Percentiles rank a stretch among this genome's conserved stretches.
phyloP scores from a whole-genome alignment of 2,888 invertebrate species.

The Drosophila melanosoma region DNA sequence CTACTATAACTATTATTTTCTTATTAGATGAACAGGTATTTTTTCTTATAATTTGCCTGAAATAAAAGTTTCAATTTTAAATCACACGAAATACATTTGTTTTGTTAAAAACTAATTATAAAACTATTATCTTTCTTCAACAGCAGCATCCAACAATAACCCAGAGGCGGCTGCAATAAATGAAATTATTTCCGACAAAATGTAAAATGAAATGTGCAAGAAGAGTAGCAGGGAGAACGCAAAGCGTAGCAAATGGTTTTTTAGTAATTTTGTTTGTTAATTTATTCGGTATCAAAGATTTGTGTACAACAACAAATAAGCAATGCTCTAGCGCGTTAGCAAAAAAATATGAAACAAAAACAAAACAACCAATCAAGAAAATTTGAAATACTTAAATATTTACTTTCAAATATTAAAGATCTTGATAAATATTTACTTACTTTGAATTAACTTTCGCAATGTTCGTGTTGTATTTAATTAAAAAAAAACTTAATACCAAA shows the following conservation, averaged over 20 bases:
- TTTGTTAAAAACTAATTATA: not conserved
- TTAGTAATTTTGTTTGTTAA: conserved; percentile 68
- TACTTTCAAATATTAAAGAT: conserved; percentile 18
- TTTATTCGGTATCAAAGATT: conserved; percentile 71
- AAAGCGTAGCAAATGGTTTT: conserved; percentile 65
- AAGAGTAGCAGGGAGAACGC: conserved; percentile 45
- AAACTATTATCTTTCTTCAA: conserved; percentile 34
- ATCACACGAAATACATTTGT: conserved; percentile 8
- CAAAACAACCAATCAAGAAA: conserved; percentile 33
- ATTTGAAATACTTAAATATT: conserved; percentile 35
- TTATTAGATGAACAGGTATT: conserved; percentile 38
- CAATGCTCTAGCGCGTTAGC: conserved; percentile 70
- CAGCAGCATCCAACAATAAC: conserved; percentile 45
- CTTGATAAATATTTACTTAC: conserved; percentile 26
- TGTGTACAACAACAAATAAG: conserved; percentile 56
- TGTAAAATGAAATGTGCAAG: conserved; percentile 64
- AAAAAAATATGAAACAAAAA: conserved; percentile 15
- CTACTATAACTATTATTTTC: conserved; percentile 37
- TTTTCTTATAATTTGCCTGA: conserved; percentile 36
- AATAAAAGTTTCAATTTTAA: conserved; percentile 52
- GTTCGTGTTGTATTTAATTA: conserved; percentile 16
- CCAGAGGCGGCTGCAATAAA: conserved; percentile 36
- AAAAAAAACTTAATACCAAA: conserved; percentile 6
- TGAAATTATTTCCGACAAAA: conserved; percentile 37
- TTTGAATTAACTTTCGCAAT: conserved; percentile 27